phyloP scores from a whole-genome alignment of 2,888 invertebrate genomes.

The Rapana venosa region DNA sequence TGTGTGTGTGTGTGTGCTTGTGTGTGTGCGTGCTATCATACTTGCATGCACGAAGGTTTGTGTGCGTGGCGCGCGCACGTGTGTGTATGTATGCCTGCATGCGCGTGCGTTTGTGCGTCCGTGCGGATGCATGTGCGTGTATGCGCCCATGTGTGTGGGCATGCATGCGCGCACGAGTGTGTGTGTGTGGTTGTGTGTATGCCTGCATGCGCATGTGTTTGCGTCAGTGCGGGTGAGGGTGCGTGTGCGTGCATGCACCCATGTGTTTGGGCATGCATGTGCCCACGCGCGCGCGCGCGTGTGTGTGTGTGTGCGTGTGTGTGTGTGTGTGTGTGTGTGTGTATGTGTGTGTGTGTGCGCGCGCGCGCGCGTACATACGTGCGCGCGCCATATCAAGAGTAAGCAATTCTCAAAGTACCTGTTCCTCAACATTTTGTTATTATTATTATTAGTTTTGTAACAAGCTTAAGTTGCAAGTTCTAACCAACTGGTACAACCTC shows the following conservation, averaged over 20 bases:
- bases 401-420: too few species aligned
- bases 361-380: too few species aligned
- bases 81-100: too few species aligned
- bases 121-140: constrained; percentile 2
- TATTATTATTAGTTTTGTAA: too few species aligned
- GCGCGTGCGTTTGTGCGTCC: background rate
- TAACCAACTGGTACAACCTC: too few species aligned
- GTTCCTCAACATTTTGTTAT: too few species aligned
- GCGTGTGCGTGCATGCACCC: background rate
- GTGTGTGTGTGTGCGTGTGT: background rate
- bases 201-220: background rate
- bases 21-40: too few species aligned
- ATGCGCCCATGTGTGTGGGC: background rate
- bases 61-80: too few species aligned
- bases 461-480: too few species aligned
- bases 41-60: too few species aligned
- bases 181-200: background rate
- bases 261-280: background rate
- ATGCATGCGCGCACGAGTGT: background rate
- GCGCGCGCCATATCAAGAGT: too few species aligned
- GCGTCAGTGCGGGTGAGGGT: background rate
- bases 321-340: background rate
- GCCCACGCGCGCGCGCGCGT: background rate
- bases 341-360: background rate
- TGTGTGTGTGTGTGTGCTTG: too few species aligned